Base-by-base conservation (phyloP, 2,113 vertebrate genomes). In the Hypocryptadius cinnamomeus region DNA sequence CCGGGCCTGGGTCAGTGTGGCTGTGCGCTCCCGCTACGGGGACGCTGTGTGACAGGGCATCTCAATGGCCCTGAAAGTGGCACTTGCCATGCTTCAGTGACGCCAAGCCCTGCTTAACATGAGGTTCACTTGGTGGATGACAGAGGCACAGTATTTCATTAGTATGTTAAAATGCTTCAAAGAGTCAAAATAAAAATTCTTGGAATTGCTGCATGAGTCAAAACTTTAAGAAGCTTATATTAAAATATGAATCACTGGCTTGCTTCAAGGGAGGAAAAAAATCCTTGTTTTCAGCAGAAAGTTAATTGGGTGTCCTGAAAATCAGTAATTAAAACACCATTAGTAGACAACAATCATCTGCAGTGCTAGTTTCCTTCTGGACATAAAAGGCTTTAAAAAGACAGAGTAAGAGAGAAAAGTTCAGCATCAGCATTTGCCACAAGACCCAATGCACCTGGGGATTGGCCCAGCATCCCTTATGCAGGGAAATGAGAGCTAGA, bases 11-110 rank as follows among this genome's bases (percentile, higher is more conserved):
- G 9, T 59, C 5, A 64, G 16, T 0, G 0, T 7, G 42, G 60
- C 40, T 0, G 0, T 13, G 19, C 0, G 0, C 15, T 87, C 33
- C 40, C 0, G 0, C 27, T n/a, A 39, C 54, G 5, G 10, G 16
- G 37, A 65, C 21, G 2, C 39, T 28, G 30, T 51, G 63, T 57
- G 27, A 89, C 53, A 59, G 60, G 17, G 40, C 47, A 47, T 42
- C 40, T 70, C 40, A 31, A 89, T 15, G 11, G 20, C 14, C 25
- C 65, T 22, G 10, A 50, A 89, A 92, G 61, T n/a, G 45, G 22
- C 65, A 54, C 40, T 51, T 39, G 13, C 22, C 66, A 37, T 48
- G 37, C 71, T 65, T 65, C 54, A 78, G 2, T 9, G 61, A 60
- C 64, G 81, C 59, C 12, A 77, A 85, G 47, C 35, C 35, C 42